A percentile compares a stretch with the other conserved stretches of the same genome.
Conservation (phyloP, 2,888 invertebrate species). For the Torymus texanus region DNA sequence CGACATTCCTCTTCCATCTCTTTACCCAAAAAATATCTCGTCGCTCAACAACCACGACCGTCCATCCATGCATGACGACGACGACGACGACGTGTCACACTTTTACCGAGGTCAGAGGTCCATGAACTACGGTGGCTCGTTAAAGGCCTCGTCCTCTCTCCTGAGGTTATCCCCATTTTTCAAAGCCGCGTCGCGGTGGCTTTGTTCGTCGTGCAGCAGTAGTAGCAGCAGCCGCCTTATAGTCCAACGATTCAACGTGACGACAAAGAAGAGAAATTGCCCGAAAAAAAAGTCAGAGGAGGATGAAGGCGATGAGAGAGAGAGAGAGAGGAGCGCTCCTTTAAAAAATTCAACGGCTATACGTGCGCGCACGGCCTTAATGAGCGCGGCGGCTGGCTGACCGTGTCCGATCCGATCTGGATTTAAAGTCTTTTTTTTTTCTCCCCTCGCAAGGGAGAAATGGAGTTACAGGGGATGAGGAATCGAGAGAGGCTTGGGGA, state of each 20-base stretch:
- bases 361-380: neutral
- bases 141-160: conserved; percentile 10
- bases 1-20: too few species aligned
- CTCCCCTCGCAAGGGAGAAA: too few species aligned
- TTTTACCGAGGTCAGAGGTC: conserved; percentile 34
- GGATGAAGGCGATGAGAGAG: neutral
- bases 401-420: too few species aligned
- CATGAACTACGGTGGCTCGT: conserved; percentile 39
- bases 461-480: neutral
- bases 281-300: conserved; percentile 19
- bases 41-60: too few species aligned
- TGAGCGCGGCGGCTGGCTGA: conserved; percentile 14
- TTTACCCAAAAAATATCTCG: too few species aligned
- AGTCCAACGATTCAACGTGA: conserved; percentile 6
- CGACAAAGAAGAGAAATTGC: conserved; percentile 32
- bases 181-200: conserved; percentile 14
- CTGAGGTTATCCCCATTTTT: conserved; percentile 29
- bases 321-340: neutral
- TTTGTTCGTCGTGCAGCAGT: conserved; percentile 6
- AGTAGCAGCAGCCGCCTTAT: neutral
- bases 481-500: too few species aligned
- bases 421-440: neutral
- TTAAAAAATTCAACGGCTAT: conserved; percentile 28
- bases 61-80: neutral
- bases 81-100: neutral